Conservation (phyloP, 92 coral and sea anemone species). For the Scolanthus callimorphus region DNA sequence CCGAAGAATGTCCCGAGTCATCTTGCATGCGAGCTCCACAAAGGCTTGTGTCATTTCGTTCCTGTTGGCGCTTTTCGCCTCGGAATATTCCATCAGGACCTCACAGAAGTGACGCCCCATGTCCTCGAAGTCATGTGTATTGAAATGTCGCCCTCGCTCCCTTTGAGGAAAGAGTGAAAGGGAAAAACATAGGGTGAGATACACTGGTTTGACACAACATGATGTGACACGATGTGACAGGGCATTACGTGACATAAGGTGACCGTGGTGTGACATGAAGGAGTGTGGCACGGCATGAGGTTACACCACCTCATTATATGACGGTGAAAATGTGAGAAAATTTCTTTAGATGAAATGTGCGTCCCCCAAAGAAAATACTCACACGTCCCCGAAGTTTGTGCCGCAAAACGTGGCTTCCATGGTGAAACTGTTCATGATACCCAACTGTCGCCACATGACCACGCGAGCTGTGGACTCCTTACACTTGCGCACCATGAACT, state of each 20-base stretch:
- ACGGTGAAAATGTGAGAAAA: too few relatives aligned
- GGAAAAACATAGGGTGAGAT: too few relatives aligned
- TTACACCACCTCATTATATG: too few relatives aligned
- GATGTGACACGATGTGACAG: too few relatives aligned
- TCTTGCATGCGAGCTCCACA: constrained; percentile 89
- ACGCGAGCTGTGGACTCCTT: constrained; percentile 98
- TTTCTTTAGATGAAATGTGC: too few relatives aligned
- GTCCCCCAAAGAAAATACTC: too few relatives aligned
- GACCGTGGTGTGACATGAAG: too few relatives aligned
- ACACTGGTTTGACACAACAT: too few relatives aligned
- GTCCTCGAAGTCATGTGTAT: constrained; percentile 91
- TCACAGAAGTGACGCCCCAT: constrained; percentile 99
- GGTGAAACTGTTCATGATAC: constrained; percentile 91
- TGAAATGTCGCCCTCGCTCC: constrained; percentile 93
- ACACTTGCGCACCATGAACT: constrained; percentile 95
- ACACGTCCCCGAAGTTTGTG: constrained; percentile 96
- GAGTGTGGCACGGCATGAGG: too few relatives aligned
- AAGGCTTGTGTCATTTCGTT: constrained; percentile 94
- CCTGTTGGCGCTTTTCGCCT: constrained; percentile 84
- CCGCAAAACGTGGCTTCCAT: constrained; percentile 99
- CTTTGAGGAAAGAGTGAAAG: constrained; percentile 35
- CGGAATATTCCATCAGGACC: constrained; percentile 89
- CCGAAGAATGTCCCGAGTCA: constrained; percentile 93
- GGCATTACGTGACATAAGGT: too few relatives aligned
- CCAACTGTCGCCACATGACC: constrained; percentile 98